Conservation (phyloP, 2,888 invertebrate species). For the Octonoba sinensis region DNA sequence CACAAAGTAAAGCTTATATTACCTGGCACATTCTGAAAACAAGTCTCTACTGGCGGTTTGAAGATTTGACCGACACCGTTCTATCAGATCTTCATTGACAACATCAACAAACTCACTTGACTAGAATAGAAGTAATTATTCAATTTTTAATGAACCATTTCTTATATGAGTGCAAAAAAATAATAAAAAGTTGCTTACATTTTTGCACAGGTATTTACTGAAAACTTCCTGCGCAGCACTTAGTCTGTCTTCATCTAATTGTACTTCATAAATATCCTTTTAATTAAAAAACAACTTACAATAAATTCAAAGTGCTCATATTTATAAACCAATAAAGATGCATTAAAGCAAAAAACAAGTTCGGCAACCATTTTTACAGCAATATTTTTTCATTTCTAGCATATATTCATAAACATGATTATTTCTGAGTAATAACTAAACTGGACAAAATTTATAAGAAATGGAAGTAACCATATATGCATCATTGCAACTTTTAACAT, state of each 20-base stretch:
- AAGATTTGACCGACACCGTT: slow-evolving; percentile 77
- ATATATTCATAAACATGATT: too few relatives aligned
- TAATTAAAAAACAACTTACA: slow-evolving; percentile 36
- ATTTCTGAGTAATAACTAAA: too few relatives aligned
- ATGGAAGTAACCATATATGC: too few relatives aligned
- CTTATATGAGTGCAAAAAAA: not conserved
- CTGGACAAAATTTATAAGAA: too few relatives aligned
- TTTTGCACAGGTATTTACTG: slow-evolving; percentile 76
- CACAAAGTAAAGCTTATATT: slow-evolving; percentile 57
- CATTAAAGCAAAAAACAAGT: too few relatives aligned
- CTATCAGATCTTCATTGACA: slow-evolving; percentile 78
- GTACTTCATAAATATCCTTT: slow-evolving; percentile 89
- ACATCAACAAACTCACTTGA: slow-evolving; percentile 79
- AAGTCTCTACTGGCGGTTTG: slow-evolving; percentile 87
- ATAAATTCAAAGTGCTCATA: too few relatives aligned
- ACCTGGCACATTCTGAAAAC: slow-evolving; percentile 84
- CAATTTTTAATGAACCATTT: not conserved
- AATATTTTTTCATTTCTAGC: too few relatives aligned
- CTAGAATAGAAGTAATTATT: slow-evolving; percentile 68
- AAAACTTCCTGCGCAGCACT: slow-evolving; percentile 80
- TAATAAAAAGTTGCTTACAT: slow-evolving; percentile 40
- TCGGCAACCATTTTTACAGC: too few relatives aligned
- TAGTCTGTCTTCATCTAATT: slow-evolving; percentile 88
- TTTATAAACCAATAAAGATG: too few relatives aligned
- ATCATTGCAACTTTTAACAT: too few relatives aligned